These are phyloP conservation scores for Ormyrus labotus DNA, from an alignment of 2,888 invertebrate genomes.

Conservation along the genomic window DNA sequence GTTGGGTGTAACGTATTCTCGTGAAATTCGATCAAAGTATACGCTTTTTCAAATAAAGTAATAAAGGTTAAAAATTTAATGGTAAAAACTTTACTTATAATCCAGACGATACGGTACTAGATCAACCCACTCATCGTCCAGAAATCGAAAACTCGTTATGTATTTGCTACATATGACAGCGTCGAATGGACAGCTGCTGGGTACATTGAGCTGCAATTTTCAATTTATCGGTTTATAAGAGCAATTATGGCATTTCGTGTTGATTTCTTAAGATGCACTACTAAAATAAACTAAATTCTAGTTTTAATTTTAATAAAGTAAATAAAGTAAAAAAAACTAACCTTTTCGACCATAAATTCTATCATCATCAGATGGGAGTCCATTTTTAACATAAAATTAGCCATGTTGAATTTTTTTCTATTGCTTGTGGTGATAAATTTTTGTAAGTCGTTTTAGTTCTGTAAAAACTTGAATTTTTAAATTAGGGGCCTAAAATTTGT, in stretches of 20 bases:
- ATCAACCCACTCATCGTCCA: slow-evolving; percentile 68
- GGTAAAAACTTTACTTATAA: slow-evolving; percentile 51
- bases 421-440: slow-evolving; percentile 16
- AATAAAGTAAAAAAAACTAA: slow-evolving; percentile 52
- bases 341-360: slow-evolving; percentile 68
- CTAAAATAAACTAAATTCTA: background rate
- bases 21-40: no score
- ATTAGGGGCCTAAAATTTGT: slow-evolving; percentile 48
- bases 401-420: slow-evolving; percentile 57
- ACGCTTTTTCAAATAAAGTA: background rate
- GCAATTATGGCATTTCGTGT: no score
- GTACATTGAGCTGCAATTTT: slow-evolving; percentile 64
- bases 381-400: no score
- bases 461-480: slow-evolving; percentile 39
- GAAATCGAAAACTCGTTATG: slow-evolving; percentile 66
- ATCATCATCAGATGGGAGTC: slow-evolving; percentile 69
- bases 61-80: background rate
- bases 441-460: slow-evolving; percentile 7
- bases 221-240: no score
- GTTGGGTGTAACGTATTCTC: no score
- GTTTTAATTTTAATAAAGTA: background rate
- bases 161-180: slow-evolving; percentile 65
- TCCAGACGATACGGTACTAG: slow-evolving; percentile 66
- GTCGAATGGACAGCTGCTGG: slow-evolving; percentile 64
- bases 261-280: no score